Evolutionary conservation across 1,140 invertebrate genomes (phyloP), one percentile per base, ranked within the genome.

Genomic region (Doryteuthis pealeii): DNA sequence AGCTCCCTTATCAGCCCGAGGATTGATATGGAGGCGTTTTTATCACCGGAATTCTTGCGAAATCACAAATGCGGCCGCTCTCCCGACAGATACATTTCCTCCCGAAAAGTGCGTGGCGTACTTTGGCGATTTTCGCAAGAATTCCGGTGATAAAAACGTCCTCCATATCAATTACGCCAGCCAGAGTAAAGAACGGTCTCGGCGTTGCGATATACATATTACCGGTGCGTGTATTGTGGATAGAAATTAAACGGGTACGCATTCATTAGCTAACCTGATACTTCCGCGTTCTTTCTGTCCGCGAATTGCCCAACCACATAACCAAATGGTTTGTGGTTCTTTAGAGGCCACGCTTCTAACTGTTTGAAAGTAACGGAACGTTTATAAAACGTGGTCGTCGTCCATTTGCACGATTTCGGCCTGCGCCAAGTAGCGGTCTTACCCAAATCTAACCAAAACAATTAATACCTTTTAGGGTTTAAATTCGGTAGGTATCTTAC

Each of bases 121-220:
- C 62, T 28, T 62, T 65, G 14, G 69, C 70, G 12, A 76, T 58
- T 70, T 76, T 76, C 15, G 72, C 74, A 1, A 76, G 35, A 32
- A 76, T 58, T 18, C 82, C 86, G 1, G 86, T 87, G 2, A 87
- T 79, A 72, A 84, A 87, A 31, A 84, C 85, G 69, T 88, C 86
- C 77, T 88, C 86, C 22, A 88, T 79, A 0, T 79, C 79, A 1
- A 86, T 40, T 0, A 78, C 74, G 18, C 74, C 28, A 71, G 82
- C 81, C 32, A 87, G 65, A 1, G 77, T 49, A 10, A 69, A 43
- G 15, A 86, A 71, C 3, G 86, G 40, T 22, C 78, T 77, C 1
- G 78, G 75, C 3, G 83, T 81, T 26, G 87, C 74, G 26, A 86
- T 80, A 78, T 88, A 88, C 0, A 83, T 81, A 65, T 83, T 86